phyloP scores from a whole-genome alignment of 2,797 vertebrate genomes.

The Anguilla marmorata region DNA sequence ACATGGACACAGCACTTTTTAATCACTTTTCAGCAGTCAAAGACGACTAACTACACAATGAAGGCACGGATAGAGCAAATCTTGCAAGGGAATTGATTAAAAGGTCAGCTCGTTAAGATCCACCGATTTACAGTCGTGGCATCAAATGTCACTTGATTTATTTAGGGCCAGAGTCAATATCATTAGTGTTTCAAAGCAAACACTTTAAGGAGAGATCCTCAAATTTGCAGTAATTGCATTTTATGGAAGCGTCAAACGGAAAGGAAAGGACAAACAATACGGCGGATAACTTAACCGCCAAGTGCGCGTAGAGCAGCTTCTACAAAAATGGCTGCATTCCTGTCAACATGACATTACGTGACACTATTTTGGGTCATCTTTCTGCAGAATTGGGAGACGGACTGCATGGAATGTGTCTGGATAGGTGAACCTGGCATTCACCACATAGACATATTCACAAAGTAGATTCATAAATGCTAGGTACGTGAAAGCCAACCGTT shows the following conservation, averaged over 20 bases:
- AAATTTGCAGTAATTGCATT: background rate
- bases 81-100: constrained; percentile 33
- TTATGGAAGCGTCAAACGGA: background rate
- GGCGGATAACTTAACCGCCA: background rate
- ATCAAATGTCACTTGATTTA: constrained; percentile 33
- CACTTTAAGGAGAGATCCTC: background rate
- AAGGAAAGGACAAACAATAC: background rate
- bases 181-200: constrained; percentile 33
- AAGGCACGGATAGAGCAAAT: background rate
- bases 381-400: background rate
- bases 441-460: background rate
- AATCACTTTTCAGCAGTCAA: constrained; percentile 10
- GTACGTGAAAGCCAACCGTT: background rate
- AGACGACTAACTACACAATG: background rate
- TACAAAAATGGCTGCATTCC: background rate
- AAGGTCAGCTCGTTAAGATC: constrained; percentile 37
- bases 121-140: constrained; percentile 26
- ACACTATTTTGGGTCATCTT: background rate
- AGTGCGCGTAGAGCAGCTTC: background rate
- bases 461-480: background rate
- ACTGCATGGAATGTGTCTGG: background rate
- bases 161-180: constrained; percentile 20
- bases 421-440: background rate
- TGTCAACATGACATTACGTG: background rate
- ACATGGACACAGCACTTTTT: background rate